phyloP scores from a whole-genome alignment of 2,888 invertebrate species.

The Epistrophe grossulariae region DNA sequence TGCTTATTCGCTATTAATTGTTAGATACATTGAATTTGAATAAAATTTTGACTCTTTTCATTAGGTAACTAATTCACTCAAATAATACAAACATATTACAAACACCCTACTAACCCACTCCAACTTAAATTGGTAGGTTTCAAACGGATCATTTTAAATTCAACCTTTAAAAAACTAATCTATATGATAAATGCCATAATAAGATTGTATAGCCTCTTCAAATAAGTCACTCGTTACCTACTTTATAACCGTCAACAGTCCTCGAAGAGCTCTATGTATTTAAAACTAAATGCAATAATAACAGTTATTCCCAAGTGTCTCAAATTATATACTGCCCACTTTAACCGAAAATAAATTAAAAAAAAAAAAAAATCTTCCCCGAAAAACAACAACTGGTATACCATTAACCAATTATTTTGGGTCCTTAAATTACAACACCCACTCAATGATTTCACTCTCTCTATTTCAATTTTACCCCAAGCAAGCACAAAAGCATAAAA shows the following conservation, averaged over 20 bases:
- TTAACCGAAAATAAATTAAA: neutral
- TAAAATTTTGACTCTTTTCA: no score
- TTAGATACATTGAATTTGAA: no score
- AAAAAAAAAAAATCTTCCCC: neutral
- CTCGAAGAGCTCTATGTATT: neutral
- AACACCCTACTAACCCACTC: no score
- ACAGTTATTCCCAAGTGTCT: constrained; percentile 1
- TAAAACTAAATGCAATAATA: neutral
- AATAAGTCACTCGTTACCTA: neutral
- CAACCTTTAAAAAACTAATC: no score
- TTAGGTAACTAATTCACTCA: no score
- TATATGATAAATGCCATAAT: no score
- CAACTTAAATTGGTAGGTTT: no score
- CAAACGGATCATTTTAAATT: no score
- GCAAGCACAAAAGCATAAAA: constrained; percentile 57
- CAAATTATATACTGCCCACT: neutral
- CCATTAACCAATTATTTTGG: constrained; percentile 5
- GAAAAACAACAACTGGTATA: neutral
- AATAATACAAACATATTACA: no score
- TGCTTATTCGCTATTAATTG: no score
- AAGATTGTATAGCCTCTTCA: neutral
- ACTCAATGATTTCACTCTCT: constrained; percentile 20
- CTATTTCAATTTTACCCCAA: constrained; percentile 45
- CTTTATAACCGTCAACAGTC: neutral
- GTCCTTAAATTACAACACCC: constrained; percentile 30